Percentiles rank a stretch among this genome's conserved stretches.
phyloP scores from a whole-genome alignment of 2,797 vertebrate genomes.

The Epinephelus awoara region DNA sequence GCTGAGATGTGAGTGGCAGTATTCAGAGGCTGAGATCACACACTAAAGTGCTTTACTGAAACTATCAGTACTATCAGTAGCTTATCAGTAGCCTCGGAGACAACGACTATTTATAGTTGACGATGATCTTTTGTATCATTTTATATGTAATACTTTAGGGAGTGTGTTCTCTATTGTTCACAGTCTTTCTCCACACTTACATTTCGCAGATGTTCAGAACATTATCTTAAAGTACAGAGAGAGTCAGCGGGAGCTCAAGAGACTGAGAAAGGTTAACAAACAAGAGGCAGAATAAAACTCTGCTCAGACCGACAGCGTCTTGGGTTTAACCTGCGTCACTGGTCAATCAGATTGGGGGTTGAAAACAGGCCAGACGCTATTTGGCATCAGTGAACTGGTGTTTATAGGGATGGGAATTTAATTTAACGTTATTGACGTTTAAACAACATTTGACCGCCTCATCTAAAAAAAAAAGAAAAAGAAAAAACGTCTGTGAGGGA shows the following conservation, averaged over 20 bases:
- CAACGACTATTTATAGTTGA: not conserved
- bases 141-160: not conserved
- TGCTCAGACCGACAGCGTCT: not conserved
- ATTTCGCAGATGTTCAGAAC: slow-evolving; percentile 23
- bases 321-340: slow-evolving; percentile 9
- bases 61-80: not conserved
- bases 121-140: not conserved
- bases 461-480: not conserved
- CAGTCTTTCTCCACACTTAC: not conserved
- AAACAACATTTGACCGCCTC: slow-evolving; percentile 18
- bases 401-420: slow-evolving; percentile 20
- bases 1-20: not conserved
- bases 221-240: slow-evolving; percentile 37
- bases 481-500: not conserved
- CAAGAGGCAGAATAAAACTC: not conserved
- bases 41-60: not conserved
- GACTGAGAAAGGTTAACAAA: not conserved
- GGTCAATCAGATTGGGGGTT: slow-evolving; percentile 19
- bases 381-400: not conserved
- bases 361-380: slow-evolving; percentile 25
- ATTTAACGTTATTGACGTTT: slow-evolving; percentile 21
- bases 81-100: not conserved
- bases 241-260: not conserved
- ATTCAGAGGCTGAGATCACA: not conserved
- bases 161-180: not conserved